Conservation (phyloP, 1,140 invertebrate species). For the Ceratina japonica region DNA sequence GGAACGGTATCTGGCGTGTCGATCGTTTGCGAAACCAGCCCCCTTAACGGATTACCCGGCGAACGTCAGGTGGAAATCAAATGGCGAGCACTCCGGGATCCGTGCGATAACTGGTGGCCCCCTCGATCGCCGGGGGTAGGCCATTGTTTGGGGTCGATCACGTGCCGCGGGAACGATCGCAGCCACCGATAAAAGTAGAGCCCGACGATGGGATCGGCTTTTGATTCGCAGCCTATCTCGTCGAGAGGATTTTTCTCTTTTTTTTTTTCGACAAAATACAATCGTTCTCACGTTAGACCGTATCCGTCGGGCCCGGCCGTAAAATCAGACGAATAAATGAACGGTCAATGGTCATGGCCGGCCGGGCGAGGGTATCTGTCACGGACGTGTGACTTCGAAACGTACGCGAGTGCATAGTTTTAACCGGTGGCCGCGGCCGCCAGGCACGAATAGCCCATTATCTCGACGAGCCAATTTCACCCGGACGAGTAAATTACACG, state of each 20-base stretch:
- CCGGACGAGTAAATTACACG: conserved; percentile 12
- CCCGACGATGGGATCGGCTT: too few species aligned
- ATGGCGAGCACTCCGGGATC: conserved; percentile 11
- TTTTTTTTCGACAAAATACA: neutral
- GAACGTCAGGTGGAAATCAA: conserved; percentile 19
- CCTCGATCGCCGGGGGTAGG: neutral
- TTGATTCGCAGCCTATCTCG: too few species aligned
- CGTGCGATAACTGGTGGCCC: neutral
- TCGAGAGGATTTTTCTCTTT: neutral
- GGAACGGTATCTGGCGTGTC: neutral
- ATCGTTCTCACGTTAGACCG: too few species aligned
- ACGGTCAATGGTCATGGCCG: neutral
- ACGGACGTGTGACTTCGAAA: conserved; percentile 17
- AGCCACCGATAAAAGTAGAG: too few species aligned
- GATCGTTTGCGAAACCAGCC: conserved; percentile 11
- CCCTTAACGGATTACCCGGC: conserved; percentile 29
- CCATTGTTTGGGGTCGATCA: conserved; percentile 13
- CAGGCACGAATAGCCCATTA: conserved; percentile 12
- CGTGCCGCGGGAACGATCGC: neutral
- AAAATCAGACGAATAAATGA: neutral
- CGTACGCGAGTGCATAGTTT: conserved; percentile 7
- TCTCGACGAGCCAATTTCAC: conserved; percentile 15
- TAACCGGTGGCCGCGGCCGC: neutral
- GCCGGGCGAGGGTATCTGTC: neutral
- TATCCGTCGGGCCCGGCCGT: too few species aligned